Base-by-base conservation (phyloP, 2,113 vertebrate species). In the Abramis brama region DNA sequence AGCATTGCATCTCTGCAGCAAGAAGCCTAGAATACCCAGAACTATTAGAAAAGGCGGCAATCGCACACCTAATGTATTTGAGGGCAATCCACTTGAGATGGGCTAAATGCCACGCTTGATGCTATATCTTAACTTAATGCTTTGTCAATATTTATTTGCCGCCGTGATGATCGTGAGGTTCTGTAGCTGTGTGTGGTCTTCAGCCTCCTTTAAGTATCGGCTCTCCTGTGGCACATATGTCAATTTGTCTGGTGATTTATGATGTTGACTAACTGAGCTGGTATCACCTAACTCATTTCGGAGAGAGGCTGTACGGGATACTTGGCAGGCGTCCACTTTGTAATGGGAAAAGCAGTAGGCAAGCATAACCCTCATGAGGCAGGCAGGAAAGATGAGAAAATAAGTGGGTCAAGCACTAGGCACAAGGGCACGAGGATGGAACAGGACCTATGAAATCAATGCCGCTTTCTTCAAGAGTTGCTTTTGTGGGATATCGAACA, bases 341-440 rank as follows among this genome's bases (percentile, higher is more conserved):
- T 93, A 94, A 94, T 94, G 92, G 94, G 88, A 88, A 93, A 93
- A 92, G 91, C 91, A 92, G 88, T 84, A 88, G 91, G 92, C 92
- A 93, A 92, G 89, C 91, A 91, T 91, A 94, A 92, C 88, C 93
- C 94, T 94, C 93, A 86, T 85, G 93, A 94, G 94, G 92, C 91
- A 93, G 93, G 89, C 87, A 88, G 91, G 94, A 94, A 95, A 94
- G 93, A 95, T 94, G 95, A 95, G 94, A 94, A 94, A 94, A 96
- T 96, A 95, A 96, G 95, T 96, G 94, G 94, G 94, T 95, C 94
- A 94, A 93, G 93, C 91, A 88, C 87, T 52, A 91, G 92, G 92
- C 88, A 47, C 91, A 91, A 94, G 93, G 93, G 93, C 91, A 92
- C 88, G 79, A 81, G 87, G 89, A 87, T 86, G 73, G 25, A 92